Evolutionary conservation across 1,140 invertebrate species (phyloP).

Genomic region (Drosophila sucinea): DNA sequence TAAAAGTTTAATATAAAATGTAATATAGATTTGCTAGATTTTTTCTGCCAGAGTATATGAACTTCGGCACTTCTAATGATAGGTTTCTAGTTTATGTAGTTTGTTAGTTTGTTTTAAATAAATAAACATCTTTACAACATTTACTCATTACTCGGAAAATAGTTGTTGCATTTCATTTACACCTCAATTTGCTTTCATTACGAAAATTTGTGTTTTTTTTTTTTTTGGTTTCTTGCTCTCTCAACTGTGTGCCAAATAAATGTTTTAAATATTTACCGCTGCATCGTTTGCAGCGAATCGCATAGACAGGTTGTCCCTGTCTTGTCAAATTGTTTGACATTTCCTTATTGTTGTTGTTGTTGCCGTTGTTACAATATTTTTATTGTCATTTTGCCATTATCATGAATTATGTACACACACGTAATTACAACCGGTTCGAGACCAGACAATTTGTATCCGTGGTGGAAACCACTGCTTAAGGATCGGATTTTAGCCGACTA

Average conservation of each 20-base stretch:
- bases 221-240: neutral
- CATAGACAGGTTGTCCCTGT: slow-evolving; percentile 18
- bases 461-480: no score
- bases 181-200: slow-evolving; percentile 22
- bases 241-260: slow-evolving; percentile 12
- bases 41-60: neutral
- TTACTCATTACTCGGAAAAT: slow-evolving; percentile 11
- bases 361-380: slow-evolving; percentile 2
- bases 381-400: slow-evolving; percentile 7
- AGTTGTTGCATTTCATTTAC: slow-evolving; percentile 15
- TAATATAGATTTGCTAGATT: no score
- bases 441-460: no score
- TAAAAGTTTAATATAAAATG: no score
- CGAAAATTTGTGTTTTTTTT: neutral
- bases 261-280: slow-evolving; percentile 19
- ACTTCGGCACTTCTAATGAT: neutral
- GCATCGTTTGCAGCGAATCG: neutral
- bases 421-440: neutral
- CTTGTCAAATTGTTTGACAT: slow-evolving; percentile 18
- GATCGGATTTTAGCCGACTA: no score
- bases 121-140: slow-evolving; percentile 6
- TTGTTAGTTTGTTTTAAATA: slow-evolving; percentile 6
- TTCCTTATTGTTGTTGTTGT: slow-evolving; percentile 15
- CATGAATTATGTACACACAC: neutral
- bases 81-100: neutral